Base-by-base conservation (phyloP, 2,888 invertebrate species). In the Drosophila atripex region DNA sequence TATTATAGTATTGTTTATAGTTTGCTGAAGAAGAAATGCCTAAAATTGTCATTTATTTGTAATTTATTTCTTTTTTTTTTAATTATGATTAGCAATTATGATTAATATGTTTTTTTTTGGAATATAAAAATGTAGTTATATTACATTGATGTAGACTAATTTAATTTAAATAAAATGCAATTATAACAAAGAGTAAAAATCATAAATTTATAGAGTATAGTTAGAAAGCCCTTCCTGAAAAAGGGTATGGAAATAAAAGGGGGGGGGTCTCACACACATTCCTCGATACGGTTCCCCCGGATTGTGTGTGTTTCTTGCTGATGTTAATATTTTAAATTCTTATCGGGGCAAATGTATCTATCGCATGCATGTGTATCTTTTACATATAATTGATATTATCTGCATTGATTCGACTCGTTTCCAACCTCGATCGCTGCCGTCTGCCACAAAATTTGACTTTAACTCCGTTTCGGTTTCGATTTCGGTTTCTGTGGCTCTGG, bases 351-450 rank as follows among this genome's bases (percentile, higher is more conserved):
- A 75, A 69, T 71, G 78, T 78, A 84, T 84, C 84, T 84, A 82
- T 76, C 76, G 70, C 69, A 76, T 80, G 73, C 71, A 71, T 78
- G 75, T 77, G 82, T 88, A 86, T 88, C 88, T 88, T 80, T 86
- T 84, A 88, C 87, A 86, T 82, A 88, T 87, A 88, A 88, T 80
- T 88, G 87, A 88, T 88, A 86, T 87, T 86, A 88, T 88, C 87
- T 77, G 73, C 79, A 82, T 88, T 86, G 83, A 85, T 82, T 83
- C 73, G 76, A 77, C 55, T 77, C 65, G 68, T 60, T 70, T 50
- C 54, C 60, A 60, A 38, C 51, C 45, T 60, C 51, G 63, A 46
- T 51, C 52, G 23, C 30, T 53, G 30, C 21, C 23, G 70, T 25
- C 50, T 32, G 16, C 30, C 41, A 46, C 21, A 18, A 16, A 12